A percentile compares a stretch with the other conserved stretches of the same genome.
phyloP scores from a whole-genome alignment of 1,140 invertebrate species.

The Neodiprion pinetum region DNA sequence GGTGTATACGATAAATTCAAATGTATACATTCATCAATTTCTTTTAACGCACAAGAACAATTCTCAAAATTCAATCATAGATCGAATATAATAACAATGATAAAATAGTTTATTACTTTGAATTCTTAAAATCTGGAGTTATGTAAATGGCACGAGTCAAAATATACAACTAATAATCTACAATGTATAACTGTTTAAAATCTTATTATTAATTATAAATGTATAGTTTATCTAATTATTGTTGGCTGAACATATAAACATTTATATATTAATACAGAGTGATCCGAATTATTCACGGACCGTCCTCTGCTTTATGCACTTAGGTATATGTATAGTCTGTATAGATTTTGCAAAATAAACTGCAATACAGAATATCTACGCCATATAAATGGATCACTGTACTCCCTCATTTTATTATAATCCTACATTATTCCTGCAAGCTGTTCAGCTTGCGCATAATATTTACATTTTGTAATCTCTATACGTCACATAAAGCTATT shows the following conservation, averaged over 20 bases:
- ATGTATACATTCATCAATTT: no score
- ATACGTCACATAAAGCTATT: neutral
- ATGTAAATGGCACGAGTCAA: neutral
- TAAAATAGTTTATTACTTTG: neutral
- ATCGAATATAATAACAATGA: neutral
- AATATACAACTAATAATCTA: neutral
- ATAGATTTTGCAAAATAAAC: neutral
- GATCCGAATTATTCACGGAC: neutral
- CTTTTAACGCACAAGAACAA: neutral
- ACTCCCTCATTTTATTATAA: no score
- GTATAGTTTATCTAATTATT: conserved; percentile 1
- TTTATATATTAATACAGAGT: neutral
- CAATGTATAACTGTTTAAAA: neutral
- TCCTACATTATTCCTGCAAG: no score
- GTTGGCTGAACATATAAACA: neutral
- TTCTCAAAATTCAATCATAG: neutral
- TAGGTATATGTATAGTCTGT: neutral
- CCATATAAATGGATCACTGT: neutral
- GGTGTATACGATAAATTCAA: no score
- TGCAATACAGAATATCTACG: neutral
- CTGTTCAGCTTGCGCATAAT: no score
- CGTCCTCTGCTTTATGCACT: neutral
- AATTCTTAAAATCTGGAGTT: neutral
- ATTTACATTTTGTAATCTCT: no score
- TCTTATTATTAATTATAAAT: neutral